A percentile compares a stretch with the other conserved stretches of the same genome.
phyloP scores from a whole-genome alignment of 2,797 vertebrate species.

The Alfaro cultratus region DNA sequence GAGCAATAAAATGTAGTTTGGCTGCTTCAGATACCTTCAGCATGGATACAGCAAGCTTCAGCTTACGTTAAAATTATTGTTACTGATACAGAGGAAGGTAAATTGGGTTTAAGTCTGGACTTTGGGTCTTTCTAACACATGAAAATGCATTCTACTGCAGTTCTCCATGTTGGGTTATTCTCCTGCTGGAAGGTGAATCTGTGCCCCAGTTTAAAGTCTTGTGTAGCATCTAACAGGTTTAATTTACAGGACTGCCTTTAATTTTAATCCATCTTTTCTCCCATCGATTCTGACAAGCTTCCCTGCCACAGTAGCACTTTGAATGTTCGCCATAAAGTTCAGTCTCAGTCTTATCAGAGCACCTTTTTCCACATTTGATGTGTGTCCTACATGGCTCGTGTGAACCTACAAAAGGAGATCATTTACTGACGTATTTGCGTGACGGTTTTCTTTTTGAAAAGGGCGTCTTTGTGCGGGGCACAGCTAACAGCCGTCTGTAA shows the following conservation, averaged over 20 bases:
- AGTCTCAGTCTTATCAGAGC: neutral
- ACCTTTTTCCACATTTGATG: neutral
- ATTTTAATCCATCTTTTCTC: neutral
- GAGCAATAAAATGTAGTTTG: neutral
- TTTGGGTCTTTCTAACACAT: neutral
- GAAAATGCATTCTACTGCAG: neutral
- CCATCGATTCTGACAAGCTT: neutral
- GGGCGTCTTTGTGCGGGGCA: neutral
- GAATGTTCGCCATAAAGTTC: constrained; percentile 1
- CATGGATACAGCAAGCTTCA: neutral
- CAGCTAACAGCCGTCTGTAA: neutral
- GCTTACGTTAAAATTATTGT: neutral
- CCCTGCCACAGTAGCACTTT: neutral
- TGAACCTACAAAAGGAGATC: neutral
- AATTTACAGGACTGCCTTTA: neutral
- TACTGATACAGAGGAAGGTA: neutral
- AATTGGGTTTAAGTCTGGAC: neutral
- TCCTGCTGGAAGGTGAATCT: neutral
- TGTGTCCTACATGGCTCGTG: neutral
- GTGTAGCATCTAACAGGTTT: neutral
- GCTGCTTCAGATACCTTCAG: neutral
- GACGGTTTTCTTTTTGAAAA: neutral
- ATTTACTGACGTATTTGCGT: neutral
- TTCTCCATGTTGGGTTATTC: neutral
- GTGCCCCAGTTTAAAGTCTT: neutral